Evolutionary conservation across 2,888 invertebrate species (phyloP).

Genomic region (Stenurella melanura): DNA sequence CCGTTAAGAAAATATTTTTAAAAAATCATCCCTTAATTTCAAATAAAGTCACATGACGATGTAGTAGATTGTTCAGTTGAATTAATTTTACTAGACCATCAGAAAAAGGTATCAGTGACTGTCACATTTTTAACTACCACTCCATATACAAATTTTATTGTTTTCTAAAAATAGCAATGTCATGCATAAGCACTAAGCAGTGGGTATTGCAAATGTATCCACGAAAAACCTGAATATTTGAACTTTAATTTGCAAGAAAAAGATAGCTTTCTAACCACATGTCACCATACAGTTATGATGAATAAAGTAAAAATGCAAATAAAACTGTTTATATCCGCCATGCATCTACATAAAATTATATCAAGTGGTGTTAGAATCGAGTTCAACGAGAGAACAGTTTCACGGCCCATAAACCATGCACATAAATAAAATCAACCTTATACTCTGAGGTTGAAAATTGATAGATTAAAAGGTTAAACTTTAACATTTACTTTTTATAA

Average conservation of each 20-base stretch:
- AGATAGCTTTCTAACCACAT: constrained; percentile 19
- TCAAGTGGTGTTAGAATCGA: constrained; percentile 56
- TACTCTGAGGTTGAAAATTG: constrained; percentile 61
- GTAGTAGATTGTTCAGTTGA: too few relatives aligned
- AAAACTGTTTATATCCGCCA: constrained; percentile 48
- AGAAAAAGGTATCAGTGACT: too few relatives aligned
- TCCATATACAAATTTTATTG: not conserved
- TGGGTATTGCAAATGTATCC: not conserved
- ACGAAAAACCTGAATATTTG: not conserved
- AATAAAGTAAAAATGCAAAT: constrained; percentile 42
- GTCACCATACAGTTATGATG: constrained; percentile 27
- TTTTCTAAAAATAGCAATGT: not conserved
- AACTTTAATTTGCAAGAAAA: constrained; percentile 16
- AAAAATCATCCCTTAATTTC: too few relatives aligned
- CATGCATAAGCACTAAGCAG: not conserved
- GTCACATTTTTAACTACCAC: too few relatives aligned
- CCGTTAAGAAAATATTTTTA: too few relatives aligned
- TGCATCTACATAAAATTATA: constrained; percentile 56
- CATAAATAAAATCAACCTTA: constrained; percentile 59
- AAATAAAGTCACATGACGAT: too few relatives aligned
- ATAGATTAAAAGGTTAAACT: constrained; percentile 63
- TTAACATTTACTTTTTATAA: constrained; percentile 60
- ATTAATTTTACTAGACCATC: too few relatives aligned
- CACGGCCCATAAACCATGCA: constrained; percentile 60
- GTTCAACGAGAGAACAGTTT: constrained; percentile 58